Base-by-base conservation (phyloP, 2,797 vertebrate genomes). In the Oryzias sinensis region DNA sequence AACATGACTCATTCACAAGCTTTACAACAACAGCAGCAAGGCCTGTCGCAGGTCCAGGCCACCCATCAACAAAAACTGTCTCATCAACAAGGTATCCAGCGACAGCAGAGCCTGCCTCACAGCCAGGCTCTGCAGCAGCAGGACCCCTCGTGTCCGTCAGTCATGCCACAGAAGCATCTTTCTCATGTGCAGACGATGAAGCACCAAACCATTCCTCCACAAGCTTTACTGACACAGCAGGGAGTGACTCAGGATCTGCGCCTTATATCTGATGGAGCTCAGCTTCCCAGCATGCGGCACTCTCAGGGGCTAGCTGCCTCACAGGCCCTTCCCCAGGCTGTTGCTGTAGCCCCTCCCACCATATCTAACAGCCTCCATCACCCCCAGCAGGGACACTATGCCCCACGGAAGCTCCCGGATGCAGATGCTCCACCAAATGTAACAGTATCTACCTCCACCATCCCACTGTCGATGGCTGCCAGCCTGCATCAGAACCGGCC, bases 381-480 rank as follows among this genome's bases (percentile, higher is more conserved):
- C 53, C 80, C 83, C 5, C 71, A 76, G 0, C 61, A 66, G 0
- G 86, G 84, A 48, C 51, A 83, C 0, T 91, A 89, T 0, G 89
- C 87, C n/a, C 71, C 84, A 5, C 83, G 91, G 22, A 93, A 91
- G 84, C 84, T 88, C 33, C 85, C 89, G 0, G 92, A 91, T 6
- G 86, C 87, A 14, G 91, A 93, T 2, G 84, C 91, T 70, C 93
- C 94, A 72, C 93, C 96, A 82, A 90, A 93, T 68, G 92, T 98
- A 43, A 95, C 95, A 41, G 93, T 97, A 75, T 93, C 95, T 52
- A 90, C 95, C 77, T 95, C 97, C 1, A 93, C 93, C 81, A 92
- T 98, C 82, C 95, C 97, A 2, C 90, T 96, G 84, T 94, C 94
- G 0, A 93, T 96, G 14, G 93, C 93, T 43, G 86, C 94, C 65